Evolutionary conservation across 2,888 invertebrate genomes (phyloP).

Genomic region (Caenorhabditis macrosperma): DNA sequence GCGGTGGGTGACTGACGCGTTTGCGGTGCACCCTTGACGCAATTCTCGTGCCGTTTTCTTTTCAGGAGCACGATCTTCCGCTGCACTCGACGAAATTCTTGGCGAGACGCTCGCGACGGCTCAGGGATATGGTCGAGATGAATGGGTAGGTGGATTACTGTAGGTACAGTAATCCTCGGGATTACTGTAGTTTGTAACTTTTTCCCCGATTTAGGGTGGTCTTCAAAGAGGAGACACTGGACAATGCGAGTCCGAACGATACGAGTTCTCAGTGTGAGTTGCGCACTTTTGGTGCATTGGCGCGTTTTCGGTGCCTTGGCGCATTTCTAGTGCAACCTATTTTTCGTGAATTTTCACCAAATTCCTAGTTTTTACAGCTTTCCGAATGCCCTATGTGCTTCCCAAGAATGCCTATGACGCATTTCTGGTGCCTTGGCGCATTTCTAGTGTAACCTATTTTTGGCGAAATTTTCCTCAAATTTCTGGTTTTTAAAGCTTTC

Average conservation of each 20-base stretch:
- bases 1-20: conserved; percentile 26
- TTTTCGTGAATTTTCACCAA: too few species aligned
- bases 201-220: conserved; percentile 46
- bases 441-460: neutral
- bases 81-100: conserved; percentile 61
- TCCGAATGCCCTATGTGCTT: too few species aligned
- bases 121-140: conserved; percentile 57
- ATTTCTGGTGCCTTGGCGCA: neutral
- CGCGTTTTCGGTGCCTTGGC: neutral
- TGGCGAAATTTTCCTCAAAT: too few species aligned
- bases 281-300: too few species aligned
- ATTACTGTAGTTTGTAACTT: too few species aligned
- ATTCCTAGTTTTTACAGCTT: too few species aligned
- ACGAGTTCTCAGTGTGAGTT: conserved; percentile 42
- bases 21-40: neutral
- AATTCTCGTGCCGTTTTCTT: neutral
- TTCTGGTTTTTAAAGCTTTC: too few species aligned
- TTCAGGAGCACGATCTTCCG: conserved; percentile 62
- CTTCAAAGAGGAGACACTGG: conserved; percentile 49
- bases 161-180: neutral
- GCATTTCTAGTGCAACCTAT: neutral
- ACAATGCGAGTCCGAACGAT: conserved; percentile 45
- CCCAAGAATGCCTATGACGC: neutral
- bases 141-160: conserved; percentile 41
- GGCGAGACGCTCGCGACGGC: conserved; percentile 39